phyloP scores from a whole-genome alignment of 2,113 vertebrate species.

The Hepsetus odoe region DNA sequence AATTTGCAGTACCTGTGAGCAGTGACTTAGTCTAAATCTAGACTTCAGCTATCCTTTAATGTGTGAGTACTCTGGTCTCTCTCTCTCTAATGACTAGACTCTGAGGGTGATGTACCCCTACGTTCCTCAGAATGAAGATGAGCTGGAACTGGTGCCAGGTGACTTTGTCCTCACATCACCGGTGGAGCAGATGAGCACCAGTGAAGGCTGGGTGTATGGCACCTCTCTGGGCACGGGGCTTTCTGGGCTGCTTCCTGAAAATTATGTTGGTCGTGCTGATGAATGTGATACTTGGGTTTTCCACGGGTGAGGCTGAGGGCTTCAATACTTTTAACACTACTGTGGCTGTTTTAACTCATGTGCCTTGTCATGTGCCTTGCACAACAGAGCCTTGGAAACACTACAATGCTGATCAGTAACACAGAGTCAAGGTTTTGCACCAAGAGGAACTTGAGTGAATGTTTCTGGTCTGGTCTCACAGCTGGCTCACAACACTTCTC shows the following conservation, averaged over 20 bases:
- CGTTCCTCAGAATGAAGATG: constrained; percentile 92
- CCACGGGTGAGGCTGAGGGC: constrained; percentile 81
- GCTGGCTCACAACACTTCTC: too few relatives aligned
- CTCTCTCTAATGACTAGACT: constrained; percentile 73
- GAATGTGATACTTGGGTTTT: constrained; percentile 97
- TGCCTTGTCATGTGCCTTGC: too few relatives aligned
- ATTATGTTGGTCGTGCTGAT: constrained; percentile 90
- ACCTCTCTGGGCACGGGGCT: constrained; percentile 88
- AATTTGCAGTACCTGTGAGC: too few relatives aligned
- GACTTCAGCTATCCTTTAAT: background rate
- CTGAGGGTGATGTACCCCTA: constrained; percentile 97
- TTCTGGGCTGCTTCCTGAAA: constrained; percentile 92
- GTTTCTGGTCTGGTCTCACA: too few relatives aligned
- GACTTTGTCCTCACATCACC: constrained; percentile 96
- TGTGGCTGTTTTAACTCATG: too few relatives aligned
- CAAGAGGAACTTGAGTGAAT: too few relatives aligned
- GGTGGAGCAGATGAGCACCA: constrained; percentile 88
- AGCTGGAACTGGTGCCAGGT: constrained; percentile 90
- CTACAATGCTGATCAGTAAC: too few relatives aligned
- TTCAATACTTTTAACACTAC: background rate
- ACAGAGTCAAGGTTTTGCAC: too few relatives aligned
- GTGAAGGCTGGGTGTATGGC: constrained; percentile 94
- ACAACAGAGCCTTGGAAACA: too few relatives aligned
- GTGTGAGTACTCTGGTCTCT: background rate
- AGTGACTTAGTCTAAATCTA: background rate